Base-by-base conservation (phyloP, 1,140 invertebrate genomes). In the Musca domestica region DNA sequence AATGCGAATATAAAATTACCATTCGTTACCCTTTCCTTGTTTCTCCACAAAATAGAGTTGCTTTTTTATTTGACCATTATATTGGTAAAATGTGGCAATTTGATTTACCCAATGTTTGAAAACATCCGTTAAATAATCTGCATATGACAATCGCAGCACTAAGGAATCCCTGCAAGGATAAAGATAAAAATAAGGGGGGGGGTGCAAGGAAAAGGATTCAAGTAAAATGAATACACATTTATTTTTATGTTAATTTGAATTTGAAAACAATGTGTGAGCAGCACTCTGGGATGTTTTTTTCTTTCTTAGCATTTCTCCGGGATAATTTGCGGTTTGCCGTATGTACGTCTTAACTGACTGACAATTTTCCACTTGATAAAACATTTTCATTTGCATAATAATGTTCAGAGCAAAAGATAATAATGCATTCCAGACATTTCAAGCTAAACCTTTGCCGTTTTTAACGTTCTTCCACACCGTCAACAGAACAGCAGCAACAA, bases 301-400 rank as follows among this genome's bases (percentile, higher is more conserved):
- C 4, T 52, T 54, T 19, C 22, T 27, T 47, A 19, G 3, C 4
- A 4, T 58, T 23, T 27, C 54, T 19, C 10, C 17, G 20, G n/a
- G 19, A 41, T 61, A 46, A 27, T 47, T 67, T 58, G 52, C 52
- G 23, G 30, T 47, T 46, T n/a, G n/a, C 47, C 17, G 23, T 34
- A 30, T 23, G 46, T 23, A 49, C 20, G 64, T 52, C 51, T 56
- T 48, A 54, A 54, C 27, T 34, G 14, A 46, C 54, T 48, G 68
- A 61, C 68, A 69, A 69, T 69, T 69, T 69, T 66, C 68, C 64
- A 66, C 49, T 69, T 69, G 68, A 69, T 69, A 69, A 69, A 69
- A 61, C 68, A 66, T 69, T 69, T 69, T 69, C 68, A 69, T 69
- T 69, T 69, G 68, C 68, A 69, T 69, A 69, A 66, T 69, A 69